Base-by-base conservation (phyloP, 2,888 invertebrate genomes). In the Stenotaenia linearis region DNA sequence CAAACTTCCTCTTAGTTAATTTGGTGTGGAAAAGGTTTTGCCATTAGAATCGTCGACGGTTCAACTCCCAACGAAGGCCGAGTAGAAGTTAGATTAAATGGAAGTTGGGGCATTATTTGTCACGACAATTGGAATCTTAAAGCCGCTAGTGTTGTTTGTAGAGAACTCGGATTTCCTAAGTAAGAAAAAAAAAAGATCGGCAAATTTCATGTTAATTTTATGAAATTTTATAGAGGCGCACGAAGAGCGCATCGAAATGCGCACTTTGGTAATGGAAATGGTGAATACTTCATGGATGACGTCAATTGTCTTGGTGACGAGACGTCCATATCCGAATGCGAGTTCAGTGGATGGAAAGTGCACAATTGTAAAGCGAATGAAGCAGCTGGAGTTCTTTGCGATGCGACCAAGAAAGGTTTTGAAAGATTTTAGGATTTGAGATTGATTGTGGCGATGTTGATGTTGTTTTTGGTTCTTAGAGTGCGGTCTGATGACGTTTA, bases 51-150 rank as follows among this genome's bases (percentile, higher is more conserved):
- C 77, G 88, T 88, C 3, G 91, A 90, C 0, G 89, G 90, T 0
- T 87, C 89, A 18, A 85, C 86, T 40, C 85, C 85, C 32, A 85
- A 90, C 84, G 89, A 91, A 86, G 93, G 93, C 1, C 87, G 91
- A 75, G 86, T 93, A n/a, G 91, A 92, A 88, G 89, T 93, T 0
- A 90, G 89, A 86, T 89, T 91, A 90, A 85, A 86, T 81, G 91
- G 90, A 0, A 87, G 88, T 80, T 92, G 91, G 90, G 92, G 93
- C 0, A 90, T 90, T 81, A 89, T 93, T 15, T 93, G 93, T 85
- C 92, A 93, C 84, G 92, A 93, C 83, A 89, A 89, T 81, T 93
- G 93, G 84, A 91, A 90, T 7, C 85, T 90, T 80, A 86, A 86
- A 21, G 90, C 91, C 82, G 93, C 92, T 0, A 88, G 90, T 82